phyloP scores from a whole-genome alignment of 2,797 vertebrate genomes.

The Trachurus trachurus region DNA sequence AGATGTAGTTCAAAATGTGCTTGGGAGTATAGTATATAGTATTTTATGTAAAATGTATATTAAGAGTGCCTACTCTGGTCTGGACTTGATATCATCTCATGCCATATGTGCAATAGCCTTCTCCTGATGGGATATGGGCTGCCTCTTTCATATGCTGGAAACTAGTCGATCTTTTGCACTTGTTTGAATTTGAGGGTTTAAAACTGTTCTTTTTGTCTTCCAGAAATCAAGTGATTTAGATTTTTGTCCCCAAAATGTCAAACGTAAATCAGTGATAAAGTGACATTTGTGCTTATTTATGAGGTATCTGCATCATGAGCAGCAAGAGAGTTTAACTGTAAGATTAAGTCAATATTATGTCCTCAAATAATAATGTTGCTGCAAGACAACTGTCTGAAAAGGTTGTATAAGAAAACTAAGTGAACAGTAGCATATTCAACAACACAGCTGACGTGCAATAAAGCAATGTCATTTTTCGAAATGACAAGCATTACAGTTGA shows the following conservation, averaged over 20 bases:
- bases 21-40: slow-evolving; percentile 12
- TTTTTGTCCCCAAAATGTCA: not conserved
- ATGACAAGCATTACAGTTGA: not conserved
- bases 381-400: not conserved
- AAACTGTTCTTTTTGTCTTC: slow-evolving; percentile 12
- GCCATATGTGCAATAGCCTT: slow-evolving; percentile 67
- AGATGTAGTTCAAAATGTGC: slow-evolving; percentile 32
- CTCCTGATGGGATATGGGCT: slow-evolving; percentile 26
- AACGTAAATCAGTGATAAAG: not conserved
- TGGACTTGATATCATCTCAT: slow-evolving; percentile 67
- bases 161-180: slow-evolving; percentile 53
- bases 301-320: not conserved
- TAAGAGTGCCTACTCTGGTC: slow-evolving; percentile 62
- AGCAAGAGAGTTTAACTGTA: not conserved
- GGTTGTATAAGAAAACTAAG: not conserved
- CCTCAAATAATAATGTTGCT: not conserved
- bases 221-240: not conserved
- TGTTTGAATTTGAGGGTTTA: slow-evolving; percentile 17
- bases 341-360: not conserved
- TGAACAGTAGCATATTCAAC: not conserved
- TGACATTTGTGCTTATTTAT: slow-evolving; percentile 12
- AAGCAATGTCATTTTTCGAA: not conserved
- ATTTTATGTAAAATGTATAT: slow-evolving; percentile 36
- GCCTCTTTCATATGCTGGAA: slow-evolving; percentile 70
- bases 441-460: not conserved